Evolutionary conservation across 2,888 invertebrate species (phyloP), one percentile per base, ranked within the genome.

Genomic region (Fragum fragum): DNA sequence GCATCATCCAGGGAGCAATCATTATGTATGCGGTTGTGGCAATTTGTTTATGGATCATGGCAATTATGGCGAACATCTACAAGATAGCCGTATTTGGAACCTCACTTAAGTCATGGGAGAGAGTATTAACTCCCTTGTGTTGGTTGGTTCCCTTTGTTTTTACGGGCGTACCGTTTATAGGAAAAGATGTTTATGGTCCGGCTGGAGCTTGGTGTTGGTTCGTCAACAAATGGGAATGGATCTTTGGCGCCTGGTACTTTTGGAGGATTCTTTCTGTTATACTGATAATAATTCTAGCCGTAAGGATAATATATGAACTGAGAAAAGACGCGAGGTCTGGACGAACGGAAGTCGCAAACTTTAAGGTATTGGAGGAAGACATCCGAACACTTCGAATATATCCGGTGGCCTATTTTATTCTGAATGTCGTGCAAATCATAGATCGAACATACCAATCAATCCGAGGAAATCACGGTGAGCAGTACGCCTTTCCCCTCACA

Each of bases 141-240:
- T 68, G 68, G 68, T 18, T 68, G 16, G 11, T 68, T n/a, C 68
- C 68, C n/a, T 7, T 47, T 42, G 23, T 68, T 14, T 68, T 18
- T 11, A 76, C 6, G 52, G 36, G 59, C 9, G 18, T 76, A 2
- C 83, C 83, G 16, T 79, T 83, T 39, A 14, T 61, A 18, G 82
- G 74, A 9, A 28, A 72, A 5, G 73, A 79, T 36, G 79, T 69
- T 16, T 83, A 83, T 47, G 79, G 73, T 1, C 83, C 83, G 0
- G 79, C 83, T 1, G 83, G 79, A 1, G 76, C 68, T 3, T 83
- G 79, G 79, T 83, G 83, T 28, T 83, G 83, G 83, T 53, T 83
- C 16, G 69, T 47, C 16, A 79, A 79, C 36, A 61, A 63, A 5
- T 55, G 69, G 55, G 70, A 29, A 11, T 83, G 83, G 83, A 42